A percentile compares a stretch with the other conserved stretches of the same genome.
Conservation (phyloP, 2,888 invertebrate species). For the Antheraea assamensis region DNA sequence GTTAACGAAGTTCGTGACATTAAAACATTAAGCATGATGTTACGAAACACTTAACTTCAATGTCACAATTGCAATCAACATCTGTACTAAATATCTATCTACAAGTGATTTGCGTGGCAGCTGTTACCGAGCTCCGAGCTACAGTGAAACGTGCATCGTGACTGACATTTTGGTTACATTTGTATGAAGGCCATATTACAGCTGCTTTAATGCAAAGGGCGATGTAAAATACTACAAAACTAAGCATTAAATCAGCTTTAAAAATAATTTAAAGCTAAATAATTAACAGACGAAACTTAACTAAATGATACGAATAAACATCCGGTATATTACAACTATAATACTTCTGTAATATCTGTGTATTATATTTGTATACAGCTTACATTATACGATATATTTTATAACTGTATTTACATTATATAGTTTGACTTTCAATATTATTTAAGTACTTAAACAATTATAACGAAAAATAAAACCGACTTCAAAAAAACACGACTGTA, state of each 20-base stretch:
- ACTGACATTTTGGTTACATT: slow-evolving; percentile 7
- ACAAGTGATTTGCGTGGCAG: slow-evolving; percentile 50
- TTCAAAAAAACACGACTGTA: no score
- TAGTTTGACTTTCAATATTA: no score
- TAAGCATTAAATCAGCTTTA: slow-evolving; percentile 27
- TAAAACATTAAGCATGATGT: slow-evolving; percentile 48
- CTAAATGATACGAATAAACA: background rate
- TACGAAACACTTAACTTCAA: slow-evolving; percentile 62
- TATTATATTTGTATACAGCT: no score
- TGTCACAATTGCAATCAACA: slow-evolving; percentile 54
- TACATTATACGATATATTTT: no score
- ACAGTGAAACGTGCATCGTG: slow-evolving; percentile 8
- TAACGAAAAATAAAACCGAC: no score
- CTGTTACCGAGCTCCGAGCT: slow-evolving; percentile 7
- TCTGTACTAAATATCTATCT: slow-evolving; percentile 45
- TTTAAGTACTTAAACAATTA: no score
- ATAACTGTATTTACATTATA: no score
- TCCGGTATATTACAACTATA: background rate
- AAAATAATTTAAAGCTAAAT: slow-evolving; percentile 25
- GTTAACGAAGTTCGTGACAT: slow-evolving; percentile 51
- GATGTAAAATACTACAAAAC: background rate
- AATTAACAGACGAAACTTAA: background rate
- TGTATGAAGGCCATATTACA: slow-evolving; percentile 5
- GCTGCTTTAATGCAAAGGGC: slow-evolving; percentile 7
- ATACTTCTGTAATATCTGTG: no score